A percentile compares a stretch with the other conserved stretches of the same genome.
phyloP scores from a whole-genome alignment of 2,888 invertebrate genomes.

The Ischnura elegans region DNA sequence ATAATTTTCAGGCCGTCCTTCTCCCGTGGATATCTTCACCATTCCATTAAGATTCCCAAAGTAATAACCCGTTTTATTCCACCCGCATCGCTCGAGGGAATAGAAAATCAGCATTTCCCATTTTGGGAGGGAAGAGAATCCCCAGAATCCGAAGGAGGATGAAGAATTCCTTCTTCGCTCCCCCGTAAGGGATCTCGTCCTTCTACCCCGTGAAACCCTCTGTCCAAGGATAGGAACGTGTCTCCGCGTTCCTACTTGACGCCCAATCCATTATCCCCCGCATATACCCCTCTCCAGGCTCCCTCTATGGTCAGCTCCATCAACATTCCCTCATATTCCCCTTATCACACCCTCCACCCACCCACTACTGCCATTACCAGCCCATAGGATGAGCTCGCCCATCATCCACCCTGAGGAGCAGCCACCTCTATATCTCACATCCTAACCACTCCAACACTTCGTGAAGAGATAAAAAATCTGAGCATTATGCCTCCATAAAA shows the following conservation, averaged over 20 bases:
- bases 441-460: too few relatives aligned
- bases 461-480: background rate
- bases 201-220: background rate
- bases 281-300: background rate
- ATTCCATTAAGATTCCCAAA: constrained; percentile 15
- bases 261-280: background rate
- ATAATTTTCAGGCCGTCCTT: background rate
- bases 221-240: background rate
- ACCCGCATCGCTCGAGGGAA: background rate
- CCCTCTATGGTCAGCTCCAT: background rate
- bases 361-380: background rate
- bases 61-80: background rate
- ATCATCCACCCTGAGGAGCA: background rate
- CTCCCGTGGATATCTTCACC: background rate
- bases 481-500: too few relatives aligned
- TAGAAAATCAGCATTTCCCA: constrained; percentile 21
- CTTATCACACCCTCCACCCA: background rate
- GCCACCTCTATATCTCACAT: too few relatives aligned
- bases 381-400: background rate
- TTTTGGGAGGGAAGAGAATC: background rate
- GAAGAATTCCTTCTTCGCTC: background rate
- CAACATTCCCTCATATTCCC: constrained; percentile 5
- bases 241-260: background rate
- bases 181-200: background rate
- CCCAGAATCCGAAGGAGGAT: background rate